Conservation (phyloP, 2,113 vertebrate genomes). For the Mungos mungo region DNA sequence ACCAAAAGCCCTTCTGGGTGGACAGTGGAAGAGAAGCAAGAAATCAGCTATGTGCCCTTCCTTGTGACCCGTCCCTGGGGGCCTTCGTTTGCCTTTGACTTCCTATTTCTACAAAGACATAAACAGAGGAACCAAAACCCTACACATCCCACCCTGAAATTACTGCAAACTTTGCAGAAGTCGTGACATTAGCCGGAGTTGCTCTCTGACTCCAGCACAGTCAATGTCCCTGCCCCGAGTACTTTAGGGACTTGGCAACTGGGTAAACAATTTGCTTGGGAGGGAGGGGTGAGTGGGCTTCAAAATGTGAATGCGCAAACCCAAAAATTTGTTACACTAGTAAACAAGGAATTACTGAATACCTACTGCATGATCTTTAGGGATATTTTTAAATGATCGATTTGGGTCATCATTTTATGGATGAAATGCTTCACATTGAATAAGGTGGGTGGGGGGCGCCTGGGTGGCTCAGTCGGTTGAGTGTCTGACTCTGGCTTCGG, state of each 20-base stretch:
- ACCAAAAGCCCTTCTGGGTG: neutral
- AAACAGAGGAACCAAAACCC: neutral
- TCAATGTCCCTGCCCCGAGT: neutral
- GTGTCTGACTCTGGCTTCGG: no score
- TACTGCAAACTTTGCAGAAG: neutral
- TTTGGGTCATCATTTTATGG: neutral
- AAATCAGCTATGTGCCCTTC: neutral
- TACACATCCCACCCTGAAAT: neutral
- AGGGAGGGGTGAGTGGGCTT: neutral
- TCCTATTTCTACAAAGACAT: neutral
- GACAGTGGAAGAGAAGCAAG: neutral
- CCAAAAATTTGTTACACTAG: neutral
- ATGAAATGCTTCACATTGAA: neutral
- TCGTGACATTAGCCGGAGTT: neutral
- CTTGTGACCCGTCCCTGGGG: neutral
- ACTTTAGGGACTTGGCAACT: neutral
- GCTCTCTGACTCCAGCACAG: neutral
- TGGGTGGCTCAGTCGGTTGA: no score
- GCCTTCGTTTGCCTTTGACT: neutral
- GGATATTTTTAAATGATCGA: neutral
- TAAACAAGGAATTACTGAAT: neutral
- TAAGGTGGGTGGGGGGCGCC: neutral
- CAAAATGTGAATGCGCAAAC: neutral
- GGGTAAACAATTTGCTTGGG: neutral
- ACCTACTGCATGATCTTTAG: neutral